Evolutionary conservation across 2,888 invertebrate genomes (phyloP).

Genomic region (Ryuthela nishihirai): DNA sequence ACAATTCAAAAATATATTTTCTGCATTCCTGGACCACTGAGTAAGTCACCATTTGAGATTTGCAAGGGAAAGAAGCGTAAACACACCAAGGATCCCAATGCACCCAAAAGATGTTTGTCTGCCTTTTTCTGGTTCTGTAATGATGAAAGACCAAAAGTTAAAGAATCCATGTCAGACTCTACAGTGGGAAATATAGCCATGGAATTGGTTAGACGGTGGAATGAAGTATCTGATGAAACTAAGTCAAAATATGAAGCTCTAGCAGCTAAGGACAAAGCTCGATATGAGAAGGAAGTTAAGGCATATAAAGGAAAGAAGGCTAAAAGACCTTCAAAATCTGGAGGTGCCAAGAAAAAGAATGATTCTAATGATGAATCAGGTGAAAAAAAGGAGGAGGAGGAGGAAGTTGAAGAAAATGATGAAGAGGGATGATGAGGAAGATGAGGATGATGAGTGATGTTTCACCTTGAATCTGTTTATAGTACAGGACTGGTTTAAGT

Average conservation of each 20-base stretch:
- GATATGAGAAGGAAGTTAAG: constrained; percentile 91
- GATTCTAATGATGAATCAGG: constrained; percentile 49
- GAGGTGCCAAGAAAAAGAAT: constrained; percentile 52
- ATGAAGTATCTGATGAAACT: constrained; percentile 74
- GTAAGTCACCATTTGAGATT: too few relatives aligned
- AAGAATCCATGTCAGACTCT: constrained; percentile 85
- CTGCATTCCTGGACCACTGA: too few relatives aligned
- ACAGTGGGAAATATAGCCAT: constrained; percentile 96
- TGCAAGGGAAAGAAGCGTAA: constrained; percentile 82
- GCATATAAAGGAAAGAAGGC: constrained; percentile 71
- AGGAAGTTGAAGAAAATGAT: constrained; percentile 64
- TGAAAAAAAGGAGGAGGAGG: constrained; percentile 53
- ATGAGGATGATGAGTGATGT: constrained; percentile 35
- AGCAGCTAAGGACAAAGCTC: constrained; percentile 90
- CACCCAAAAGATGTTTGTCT: constrained; percentile 97
- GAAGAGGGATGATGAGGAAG: constrained; percentile 54
- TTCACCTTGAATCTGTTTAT: constrained; percentile 15
- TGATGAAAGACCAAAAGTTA: constrained; percentile 93
- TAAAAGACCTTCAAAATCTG: constrained; percentile 50
- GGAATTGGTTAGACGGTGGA: constrained; percentile 92
- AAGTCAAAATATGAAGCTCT: constrained; percentile 89
- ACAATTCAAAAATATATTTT: too few relatives aligned
- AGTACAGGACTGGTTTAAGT: constrained; percentile 11
- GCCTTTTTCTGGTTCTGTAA: constrained; percentile 99
- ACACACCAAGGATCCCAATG: constrained; percentile 95